Conservation (phyloP, 2,113 vertebrate genomes). For the Phyllopteryx taeniolatus region DNA sequence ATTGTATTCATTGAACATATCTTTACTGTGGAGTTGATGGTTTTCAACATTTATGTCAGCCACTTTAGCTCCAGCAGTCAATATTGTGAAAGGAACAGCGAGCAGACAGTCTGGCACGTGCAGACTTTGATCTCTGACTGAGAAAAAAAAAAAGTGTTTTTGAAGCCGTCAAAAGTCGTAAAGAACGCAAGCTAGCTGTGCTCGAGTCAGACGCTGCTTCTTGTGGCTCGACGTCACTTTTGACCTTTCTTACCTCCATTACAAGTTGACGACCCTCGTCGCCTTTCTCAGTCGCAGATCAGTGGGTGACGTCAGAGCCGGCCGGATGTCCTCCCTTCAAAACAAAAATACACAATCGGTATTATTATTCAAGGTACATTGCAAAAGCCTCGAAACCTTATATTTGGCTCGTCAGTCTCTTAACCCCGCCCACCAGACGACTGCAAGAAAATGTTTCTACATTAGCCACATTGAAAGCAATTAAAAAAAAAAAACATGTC, state of each 20-base stretch:
- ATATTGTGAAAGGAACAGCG: background rate
- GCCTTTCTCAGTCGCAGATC: background rate
- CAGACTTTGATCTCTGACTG: background rate
- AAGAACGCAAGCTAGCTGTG: background rate
- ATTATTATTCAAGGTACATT: background rate
- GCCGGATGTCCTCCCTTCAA: slow-evolving; percentile 2
- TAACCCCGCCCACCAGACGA: too few species aligned
- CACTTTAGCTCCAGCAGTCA: background rate
- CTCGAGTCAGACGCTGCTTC: background rate
- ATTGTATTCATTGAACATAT: background rate
- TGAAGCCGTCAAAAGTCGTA: background rate
- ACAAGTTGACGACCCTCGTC: background rate
- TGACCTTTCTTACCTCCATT: background rate
- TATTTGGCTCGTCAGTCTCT: background rate
- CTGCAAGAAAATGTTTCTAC: background rate
- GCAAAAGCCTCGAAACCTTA: background rate
- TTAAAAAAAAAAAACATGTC: background rate
- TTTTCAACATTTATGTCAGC: background rate
- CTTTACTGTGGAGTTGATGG: background rate
- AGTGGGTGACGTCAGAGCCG: background rate
- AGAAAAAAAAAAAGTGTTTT: background rate
- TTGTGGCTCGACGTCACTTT: background rate
- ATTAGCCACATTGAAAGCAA: background rate
- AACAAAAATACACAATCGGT: background rate
- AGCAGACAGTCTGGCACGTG: background rate